Base-by-base conservation (phyloP, 2,113 vertebrate species). In the Toxostoma redivivum region DNA sequence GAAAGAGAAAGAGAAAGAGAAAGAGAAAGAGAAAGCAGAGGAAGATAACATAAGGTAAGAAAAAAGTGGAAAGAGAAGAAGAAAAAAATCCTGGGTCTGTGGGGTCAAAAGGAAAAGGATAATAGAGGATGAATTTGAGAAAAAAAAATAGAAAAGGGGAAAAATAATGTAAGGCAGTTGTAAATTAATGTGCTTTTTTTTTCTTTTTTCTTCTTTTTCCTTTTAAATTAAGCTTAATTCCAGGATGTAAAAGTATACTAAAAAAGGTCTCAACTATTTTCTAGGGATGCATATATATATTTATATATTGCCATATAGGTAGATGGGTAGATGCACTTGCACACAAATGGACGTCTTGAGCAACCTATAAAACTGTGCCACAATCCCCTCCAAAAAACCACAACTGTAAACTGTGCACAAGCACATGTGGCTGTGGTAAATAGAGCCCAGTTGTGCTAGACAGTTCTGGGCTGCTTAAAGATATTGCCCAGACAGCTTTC, bases 331-430 rank as follows among this genome's bases (percentile, higher is more conserved):
- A 79, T 82, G 81, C 82, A 72, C 85, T 97, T 90, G 61, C 72
- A 94, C 86, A 74, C 56, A 88, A 78, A 81, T 1, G 35, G 83
- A 71, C 83, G 67, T 92, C 88, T 81, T 84, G 83, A 91, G 86
- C 83, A 95, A 51, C 69, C 91, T 84, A 71, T 94, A 97, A 95
- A 95, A 94, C 40, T 60, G 48, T n/a, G 85, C 91, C 77, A 81
- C 88, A 94, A 95, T 78, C 83, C 77, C 51, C 51, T 92, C 9
- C 1, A 51, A 84, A 91, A 93, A 96, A 56, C 80, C 95, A 81
- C 92, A 84, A 47, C 88, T 81, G 65, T 91, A 81, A 91, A 78
- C 56, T 60, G 25, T 73, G 77, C 80, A 86, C 37, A 92, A 88
- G 56, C 88, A 96, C 92, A 89, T 65, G 60, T 92, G 88, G 64